Conservation (phyloP, 2,113 vertebrate species). For the Atherinomorus stipes region DNA sequence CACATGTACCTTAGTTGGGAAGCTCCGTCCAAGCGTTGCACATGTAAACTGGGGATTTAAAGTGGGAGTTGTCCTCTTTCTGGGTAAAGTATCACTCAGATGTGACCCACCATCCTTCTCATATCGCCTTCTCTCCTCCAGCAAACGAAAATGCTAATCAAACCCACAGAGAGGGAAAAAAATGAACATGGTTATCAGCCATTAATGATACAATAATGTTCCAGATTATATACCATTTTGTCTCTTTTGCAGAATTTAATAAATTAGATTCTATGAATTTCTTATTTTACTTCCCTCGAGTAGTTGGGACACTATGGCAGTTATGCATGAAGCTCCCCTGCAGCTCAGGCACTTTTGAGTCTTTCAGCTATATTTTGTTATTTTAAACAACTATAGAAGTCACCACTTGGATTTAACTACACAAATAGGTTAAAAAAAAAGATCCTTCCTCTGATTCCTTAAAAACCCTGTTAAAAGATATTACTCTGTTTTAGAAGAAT, state of each 20-base stretch:
- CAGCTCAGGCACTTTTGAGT: too few species aligned
- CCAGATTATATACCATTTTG: fast-evolving
- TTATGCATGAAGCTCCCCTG: too few species aligned
- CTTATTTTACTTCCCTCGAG: conserved; percentile 31
- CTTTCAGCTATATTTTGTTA: too few species aligned
- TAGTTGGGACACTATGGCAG: conserved; percentile 1
- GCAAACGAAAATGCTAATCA: conserved; percentile 90
- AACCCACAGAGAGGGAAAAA: conserved; percentile 30
- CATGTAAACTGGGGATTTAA: conserved; percentile 87
- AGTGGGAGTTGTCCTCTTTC: conserved; percentile 85
- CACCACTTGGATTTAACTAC: too few species aligned
- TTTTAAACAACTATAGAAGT: too few species aligned
- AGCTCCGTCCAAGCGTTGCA: conserved; percentile 89
- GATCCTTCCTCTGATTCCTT: too few species aligned
- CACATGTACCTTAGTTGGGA: conserved; percentile 82
- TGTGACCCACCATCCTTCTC: conserved; percentile 82
- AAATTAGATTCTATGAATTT: not conserved
- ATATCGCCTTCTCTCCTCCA: conserved; percentile 90
- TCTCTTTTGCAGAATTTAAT: not conserved
- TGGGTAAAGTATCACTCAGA: conserved; percentile 91
- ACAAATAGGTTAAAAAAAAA: too few species aligned
- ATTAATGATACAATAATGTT: not conserved
- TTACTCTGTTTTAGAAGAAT: too few species aligned
- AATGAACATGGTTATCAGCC: not conserved
- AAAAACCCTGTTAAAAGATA: too few species aligned